Base-by-base conservation (phyloP, 2,797 vertebrate species). In the Microctenopoma stevenorrisi region DNA sequence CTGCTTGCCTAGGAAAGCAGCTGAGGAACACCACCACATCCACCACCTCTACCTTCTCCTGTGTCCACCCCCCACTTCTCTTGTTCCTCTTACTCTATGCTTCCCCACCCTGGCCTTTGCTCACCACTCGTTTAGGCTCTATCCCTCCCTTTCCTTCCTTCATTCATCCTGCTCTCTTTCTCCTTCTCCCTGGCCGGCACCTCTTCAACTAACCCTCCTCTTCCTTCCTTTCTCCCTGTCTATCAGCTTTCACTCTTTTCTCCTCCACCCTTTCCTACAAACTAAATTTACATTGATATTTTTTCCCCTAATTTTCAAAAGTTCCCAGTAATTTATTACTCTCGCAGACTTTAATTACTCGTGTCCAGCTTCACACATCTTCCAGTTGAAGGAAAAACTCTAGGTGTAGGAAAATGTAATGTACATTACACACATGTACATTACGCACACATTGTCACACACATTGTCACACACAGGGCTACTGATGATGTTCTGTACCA, bases 181-280 rank as follows among this genome's bases (percentile, higher is more conserved):
- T 63, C 30, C n/a, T 40, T 82, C 64, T 74, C 63, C n/a, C 56
- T 3, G 33, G 33, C 76, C 74, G 77, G 64, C 63, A 72, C 56
- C 65, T 64, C 64, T 80, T 58, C 54, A 26, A 49, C 58, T 7
- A 75, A 64, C 80, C 79, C 86, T 81, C 88, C 86, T 85, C 89
- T 90, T 89, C 89, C 89, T 91, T 91, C 88, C 89, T 82, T 85
- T 71, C 82, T 88, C 67, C 47, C 44, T 72, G 58, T 85, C 74
- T 83, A 76, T 89, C 79, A 81, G 74, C 73, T 82, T 83, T 85
- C 59, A 76, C 74, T 86, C 65, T 55, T 64, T 64, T 64, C 70
- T 77, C 68, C 79, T 78, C 80, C 89, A 83, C 87, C 88, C 88
- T 86, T 87, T 91, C 86, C 87, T 85, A 82, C 30, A 61, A 65